Evolutionary conservation across 2,888 invertebrate genomes (phyloP), one percentile per base, ranked within the genome.

Genomic region (Sphaerophoria taeniata): DNA sequence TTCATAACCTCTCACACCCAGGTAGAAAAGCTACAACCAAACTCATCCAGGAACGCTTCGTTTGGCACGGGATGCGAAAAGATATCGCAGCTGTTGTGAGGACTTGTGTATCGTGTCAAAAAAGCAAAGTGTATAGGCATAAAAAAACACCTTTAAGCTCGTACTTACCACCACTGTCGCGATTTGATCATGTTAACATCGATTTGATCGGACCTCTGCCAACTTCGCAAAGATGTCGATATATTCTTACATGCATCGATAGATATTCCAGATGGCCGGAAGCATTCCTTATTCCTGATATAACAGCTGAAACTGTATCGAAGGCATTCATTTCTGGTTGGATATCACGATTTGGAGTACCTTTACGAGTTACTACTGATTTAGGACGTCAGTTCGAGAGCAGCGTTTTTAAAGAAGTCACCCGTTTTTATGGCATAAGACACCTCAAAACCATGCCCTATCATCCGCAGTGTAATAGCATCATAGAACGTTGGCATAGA

Each of bases 51-150:
- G 55, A 74, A 51, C 69, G 75, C 24, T 70, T 75, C 36, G 74
- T 81, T 0, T 79, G 75, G 67, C 69, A 24, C 63, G 51, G 65
- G 12, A 70, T 80, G 63, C 69, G 63, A 34, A 71, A 36, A 36
- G 61, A 82, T 11, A 24, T 56, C 43, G 51, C 67, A 24, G 9
- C 7, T 3, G n/a, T 31, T 31, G 53, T 34, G 2, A 70, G 12
- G 36, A 63, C n/a, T 39, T 79, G 79, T 16, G 9, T 60, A n/a
- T 36, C 65, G 9, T 73, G 73, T 31, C 79, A 79, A 34, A 39
- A 53, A 36, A 49, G 53, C n/a, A 73, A 73, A 43, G 45, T 75
- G 3, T 14, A 53, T 5, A 14, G 67, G 31, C 76, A 82, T 49
- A 82, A 76, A 16, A 51, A 71, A 43, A 60, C 24, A 71, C 71